phyloP scores from a whole-genome alignment of 1,140 invertebrate genomes.

The Rhyacophila brunnea region DNA sequence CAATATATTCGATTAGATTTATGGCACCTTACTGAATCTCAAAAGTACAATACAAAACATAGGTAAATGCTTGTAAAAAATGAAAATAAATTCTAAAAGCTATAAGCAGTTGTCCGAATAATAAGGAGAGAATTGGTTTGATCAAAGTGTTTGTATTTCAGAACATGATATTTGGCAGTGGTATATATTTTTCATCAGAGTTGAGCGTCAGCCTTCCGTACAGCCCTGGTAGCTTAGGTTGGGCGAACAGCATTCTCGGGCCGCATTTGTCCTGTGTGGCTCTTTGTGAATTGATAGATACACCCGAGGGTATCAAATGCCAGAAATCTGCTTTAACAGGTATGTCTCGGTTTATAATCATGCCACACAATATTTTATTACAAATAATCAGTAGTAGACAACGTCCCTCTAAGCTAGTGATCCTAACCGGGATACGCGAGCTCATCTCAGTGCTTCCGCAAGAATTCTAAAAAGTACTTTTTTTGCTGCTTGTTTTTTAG shows the following conservation, averaged over 20 bases:
- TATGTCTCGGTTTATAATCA: not conserved
- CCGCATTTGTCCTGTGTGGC: slow-evolving; percentile 73
- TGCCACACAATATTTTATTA: too few relatives aligned
- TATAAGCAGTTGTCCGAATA: not conserved
- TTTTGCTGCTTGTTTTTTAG: too few relatives aligned
- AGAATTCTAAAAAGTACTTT: too few relatives aligned
- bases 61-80: not conserved
- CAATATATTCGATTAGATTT: too few relatives aligned
- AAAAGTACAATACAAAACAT: too few relatives aligned
- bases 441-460: too few relatives aligned
- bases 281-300: slow-evolving; percentile 74
- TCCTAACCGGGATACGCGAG: too few relatives aligned
- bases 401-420: too few relatives aligned
- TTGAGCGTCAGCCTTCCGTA: slow-evolving; percentile 67
- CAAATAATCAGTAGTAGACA: too few relatives aligned
- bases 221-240: slow-evolving; percentile 68
- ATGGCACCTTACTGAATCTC: too few relatives aligned
- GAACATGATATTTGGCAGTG: slow-evolving; percentile 70
- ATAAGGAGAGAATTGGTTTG: not conserved
- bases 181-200: slow-evolving; percentile 74
- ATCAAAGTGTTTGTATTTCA: slow-evolving; percentile 42
- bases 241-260: slow-evolving; percentile 72
- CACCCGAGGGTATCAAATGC: slow-evolving; percentile 60
- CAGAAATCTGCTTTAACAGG: slow-evolving; percentile 39
- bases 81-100: not conserved